Conservation (phyloP, 1,140 invertebrate genomes). For the Heliconius hewitsoni region DNA sequence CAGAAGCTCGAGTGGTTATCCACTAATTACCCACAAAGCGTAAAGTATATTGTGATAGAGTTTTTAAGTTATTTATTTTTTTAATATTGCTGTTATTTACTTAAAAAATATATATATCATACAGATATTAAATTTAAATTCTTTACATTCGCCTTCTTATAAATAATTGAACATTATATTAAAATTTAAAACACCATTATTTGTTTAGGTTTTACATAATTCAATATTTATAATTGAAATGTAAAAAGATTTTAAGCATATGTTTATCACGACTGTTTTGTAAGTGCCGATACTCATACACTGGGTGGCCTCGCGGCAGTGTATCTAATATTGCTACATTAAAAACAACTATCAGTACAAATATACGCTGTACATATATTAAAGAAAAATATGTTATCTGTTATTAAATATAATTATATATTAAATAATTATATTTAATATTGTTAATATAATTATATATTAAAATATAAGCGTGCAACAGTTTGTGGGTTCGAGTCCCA, state of each 20-base stretch:
- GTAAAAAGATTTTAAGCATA: not conserved
- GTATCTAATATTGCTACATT: conserved; percentile 31
- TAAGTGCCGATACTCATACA: conserved; percentile 11
- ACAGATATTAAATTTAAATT: too few relatives aligned
- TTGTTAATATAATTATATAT: not conserved
- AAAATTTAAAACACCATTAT: too few relatives aligned
- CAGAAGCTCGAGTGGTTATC: not conserved
- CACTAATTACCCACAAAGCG: not conserved
- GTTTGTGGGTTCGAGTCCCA: too few relatives aligned
- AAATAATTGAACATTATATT: too few relatives aligned
- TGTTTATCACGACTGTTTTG: conserved; percentile 14
- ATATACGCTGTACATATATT: not conserved
- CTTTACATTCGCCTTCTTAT: too few relatives aligned
- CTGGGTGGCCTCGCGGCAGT: conserved; percentile 22
- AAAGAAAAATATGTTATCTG: not conserved
- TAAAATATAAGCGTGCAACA: not conserved
- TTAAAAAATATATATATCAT: too few relatives aligned
- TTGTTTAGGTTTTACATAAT: not conserved
- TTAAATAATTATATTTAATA: not conserved
- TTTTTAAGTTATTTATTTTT: not conserved
- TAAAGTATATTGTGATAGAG: not conserved
- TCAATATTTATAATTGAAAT: not conserved
- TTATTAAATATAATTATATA: not conserved
- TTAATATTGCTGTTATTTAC: not conserved
- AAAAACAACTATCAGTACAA: conserved; percentile 24